Percentiles rank a stretch among this genome's conserved stretches.
These are phyloP conservation scores for Stenchaetothrips biformis DNA, from an alignment of 2,888 invertebrate species.

Conservation along the genomic window DNA sequence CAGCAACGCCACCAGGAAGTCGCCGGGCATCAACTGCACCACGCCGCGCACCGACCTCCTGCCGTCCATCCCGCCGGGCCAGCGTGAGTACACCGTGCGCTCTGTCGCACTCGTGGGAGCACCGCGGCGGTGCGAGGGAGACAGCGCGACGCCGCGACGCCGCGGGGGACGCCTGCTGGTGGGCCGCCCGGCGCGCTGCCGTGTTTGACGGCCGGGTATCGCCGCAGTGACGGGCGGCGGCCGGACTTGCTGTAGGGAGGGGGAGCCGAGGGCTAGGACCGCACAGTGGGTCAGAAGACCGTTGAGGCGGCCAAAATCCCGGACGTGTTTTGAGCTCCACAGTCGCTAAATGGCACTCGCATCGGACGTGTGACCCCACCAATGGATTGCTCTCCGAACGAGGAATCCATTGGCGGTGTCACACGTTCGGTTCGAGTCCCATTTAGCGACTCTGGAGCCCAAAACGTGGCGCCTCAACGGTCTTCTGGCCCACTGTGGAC, in stretches of 20 bases:
- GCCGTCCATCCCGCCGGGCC: constrained; percentile 86
- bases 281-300: neutral
- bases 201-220: too few species aligned
- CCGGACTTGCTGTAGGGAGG: neutral
- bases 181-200: neutral
- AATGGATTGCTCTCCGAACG: too few species aligned
- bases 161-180: neutral
- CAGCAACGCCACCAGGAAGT: constrained; percentile 85
- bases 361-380: too few species aligned
- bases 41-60: constrained; percentile 90
- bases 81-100: constrained; percentile 55
- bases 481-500: too few species aligned
- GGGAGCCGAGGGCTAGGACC: neutral
- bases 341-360: too few species aligned
- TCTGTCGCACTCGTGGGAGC: neutral
- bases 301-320: too few species aligned
- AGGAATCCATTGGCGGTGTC: too few species aligned
- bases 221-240: neutral
- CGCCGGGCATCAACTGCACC: constrained; percentile 89
- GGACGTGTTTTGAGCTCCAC: too few species aligned
- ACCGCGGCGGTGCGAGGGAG: neutral
- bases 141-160: too few species aligned
- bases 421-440: too few species aligned
- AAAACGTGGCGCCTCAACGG: too few species aligned
- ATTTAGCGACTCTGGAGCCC: too few species aligned